A percentile compares a stretch with the other conserved stretches of the same genome.
phyloP scores from a whole-genome alignment of 2,888 invertebrate genomes.

The Papilio elwesi region DNA sequence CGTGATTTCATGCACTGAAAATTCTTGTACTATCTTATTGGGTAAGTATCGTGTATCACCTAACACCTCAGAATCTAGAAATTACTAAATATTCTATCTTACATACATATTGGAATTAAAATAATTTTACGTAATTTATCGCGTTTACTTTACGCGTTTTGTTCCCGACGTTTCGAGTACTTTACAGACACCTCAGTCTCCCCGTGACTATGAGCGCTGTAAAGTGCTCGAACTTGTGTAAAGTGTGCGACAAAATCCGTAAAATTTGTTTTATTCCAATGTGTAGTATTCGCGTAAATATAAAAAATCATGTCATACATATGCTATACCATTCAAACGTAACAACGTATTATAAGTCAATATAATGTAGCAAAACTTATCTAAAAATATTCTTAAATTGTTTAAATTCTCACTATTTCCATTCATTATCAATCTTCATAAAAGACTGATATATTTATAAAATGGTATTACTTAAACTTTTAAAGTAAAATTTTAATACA shows the following conservation, averaged over 20 bases:
- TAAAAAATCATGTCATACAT: no score
- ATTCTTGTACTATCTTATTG: slow-evolving; percentile 16
- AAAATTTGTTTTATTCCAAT: no score
- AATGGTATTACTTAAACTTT: slow-evolving; percentile 3
- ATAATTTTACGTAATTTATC: no score
- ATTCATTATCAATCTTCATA: slow-evolving; percentile 5
- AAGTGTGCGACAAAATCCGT: no score
- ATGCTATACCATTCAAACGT: background rate
- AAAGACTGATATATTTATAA: slow-evolving; percentile 8
- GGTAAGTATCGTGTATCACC: background rate
- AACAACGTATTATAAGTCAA: background rate
- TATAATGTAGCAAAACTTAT: slow-evolving; percentile 4
- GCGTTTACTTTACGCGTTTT: no score
- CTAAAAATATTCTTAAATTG: background rate
- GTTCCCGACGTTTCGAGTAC: no score
- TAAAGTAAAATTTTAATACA: slow-evolving; percentile 2
- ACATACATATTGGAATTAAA: no score
- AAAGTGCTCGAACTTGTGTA: no score
- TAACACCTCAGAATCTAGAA: slow-evolving; percentile 13
- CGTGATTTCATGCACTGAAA: slow-evolving; percentile 21
- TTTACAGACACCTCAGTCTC: no score
- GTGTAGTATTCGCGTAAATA: no score
- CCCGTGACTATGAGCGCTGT: no score
- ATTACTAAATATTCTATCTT: slow-evolving; percentile 23
- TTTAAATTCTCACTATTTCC: slow-evolving; percentile 23